These are phyloP conservation scores for Alca torda DNA, from an alignment of 2,797 vertebrate species.

Conservation along the genomic window DNA sequence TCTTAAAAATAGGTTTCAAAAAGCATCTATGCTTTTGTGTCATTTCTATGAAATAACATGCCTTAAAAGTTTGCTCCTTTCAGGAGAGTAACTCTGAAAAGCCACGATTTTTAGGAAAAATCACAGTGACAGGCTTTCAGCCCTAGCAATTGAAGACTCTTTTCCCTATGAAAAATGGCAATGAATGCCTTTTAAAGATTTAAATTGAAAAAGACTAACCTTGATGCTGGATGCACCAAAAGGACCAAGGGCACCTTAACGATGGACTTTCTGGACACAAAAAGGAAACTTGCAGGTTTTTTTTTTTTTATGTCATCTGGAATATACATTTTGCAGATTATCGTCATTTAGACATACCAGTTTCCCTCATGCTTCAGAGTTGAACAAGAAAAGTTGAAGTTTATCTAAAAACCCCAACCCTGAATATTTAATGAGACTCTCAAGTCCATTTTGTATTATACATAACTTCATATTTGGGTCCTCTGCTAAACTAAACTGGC, in stretches of 20 bases:
- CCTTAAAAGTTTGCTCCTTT: conserved; percentile 33
- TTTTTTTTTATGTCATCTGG: not conserved
- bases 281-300: not conserved
- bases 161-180: conserved; percentile 18
- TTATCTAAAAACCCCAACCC: not conserved
- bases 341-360: not conserved
- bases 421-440: not conserved
- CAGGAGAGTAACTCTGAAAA: conserved; percentile 20
- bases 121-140: conserved; percentile 33
- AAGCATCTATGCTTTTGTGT: conserved; percentile 11
- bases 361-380: not conserved
- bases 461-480: not conserved
- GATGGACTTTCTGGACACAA: not conserved
- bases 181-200: conserved; percentile 12
- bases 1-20: conserved; percentile 5
- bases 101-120: conserved; percentile 42
- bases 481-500: not conserved
- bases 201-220: not conserved
- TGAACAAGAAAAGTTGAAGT: not conserved
- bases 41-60: not conserved
- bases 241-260: not conserved
- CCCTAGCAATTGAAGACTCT: not conserved
- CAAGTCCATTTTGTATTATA: not conserved
- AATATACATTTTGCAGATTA: not conserved
- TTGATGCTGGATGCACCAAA: not conserved